Base-by-base conservation (phyloP, 64 coral and sea anemone genomes). In the Montipora efflorescens region DNA sequence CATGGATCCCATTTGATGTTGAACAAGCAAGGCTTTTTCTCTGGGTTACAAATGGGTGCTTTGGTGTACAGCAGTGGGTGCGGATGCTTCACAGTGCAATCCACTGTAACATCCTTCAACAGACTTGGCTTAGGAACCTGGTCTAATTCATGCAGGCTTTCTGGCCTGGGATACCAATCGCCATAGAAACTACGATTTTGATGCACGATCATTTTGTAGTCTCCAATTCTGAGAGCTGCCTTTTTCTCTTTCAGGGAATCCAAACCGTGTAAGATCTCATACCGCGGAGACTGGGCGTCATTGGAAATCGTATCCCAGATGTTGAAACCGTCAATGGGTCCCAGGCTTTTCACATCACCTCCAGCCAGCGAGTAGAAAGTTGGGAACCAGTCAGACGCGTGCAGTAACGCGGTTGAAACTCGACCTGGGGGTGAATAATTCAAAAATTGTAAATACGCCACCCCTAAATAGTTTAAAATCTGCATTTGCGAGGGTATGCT, bases 1-100 rank as follows among this genome's bases (percentile, higher is more conserved):
- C 98, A 99, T 6, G 98, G 98, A 48, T 99, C 98, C 98, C 98
- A 99, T 46, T 99, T 99, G 81, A 99, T 99, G 67, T 99, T 99
- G 58, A 99, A 99, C 47, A 99, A 84, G 92, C 98, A 99, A 13
- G 98, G 98, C 57, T 93, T 94, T 82, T 92, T 94, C 11, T 90
- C 87, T 5, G 98, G 98, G 79, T 96, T 89, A 28, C 98, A 99
- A 58, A 99, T 61, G 5, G 98, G 98, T 7, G 98, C 98, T 80
- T 99, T 95, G 14, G 98, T 99, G 57, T 96, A 94, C 48, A 99
- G 53, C 7, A 99, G 80, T 2, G 98, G 98, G 64, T 99, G 95
- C 14, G 98, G 98, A 20, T 86, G 79, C 25, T 85, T 92, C 12
- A 96, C 94, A 14, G 95, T 99, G 67, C 98, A 99, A 8, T 99